phyloP scores from a whole-genome alignment of 2,888 invertebrate genomes.

The Eledona agricola region DNA sequence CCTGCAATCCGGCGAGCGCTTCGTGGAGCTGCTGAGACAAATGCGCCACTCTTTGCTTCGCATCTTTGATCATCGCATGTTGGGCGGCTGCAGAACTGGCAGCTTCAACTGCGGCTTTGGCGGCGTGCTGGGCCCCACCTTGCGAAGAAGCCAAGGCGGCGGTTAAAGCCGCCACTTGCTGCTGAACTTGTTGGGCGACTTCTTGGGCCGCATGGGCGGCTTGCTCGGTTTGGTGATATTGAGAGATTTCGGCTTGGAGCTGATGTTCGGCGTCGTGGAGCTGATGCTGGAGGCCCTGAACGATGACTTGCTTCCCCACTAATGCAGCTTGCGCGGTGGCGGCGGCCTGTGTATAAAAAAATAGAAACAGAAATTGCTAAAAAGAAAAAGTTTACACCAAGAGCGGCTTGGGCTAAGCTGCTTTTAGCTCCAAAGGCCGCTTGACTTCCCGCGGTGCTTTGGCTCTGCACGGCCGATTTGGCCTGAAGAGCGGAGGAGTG shows the following conservation, averaged over 20 bases:
- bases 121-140: conserved; percentile 74
- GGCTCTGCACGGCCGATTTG: conserved; percentile 72
- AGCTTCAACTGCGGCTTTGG: conserved; percentile 73
- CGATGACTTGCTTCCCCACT: conserved; percentile 67
- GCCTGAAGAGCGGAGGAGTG: conserved; percentile 77
- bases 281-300: conserved; percentile 70
- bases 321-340: conserved; percentile 67
- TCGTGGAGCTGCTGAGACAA: conserved; percentile 71
- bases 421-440: conserved; percentile 79
- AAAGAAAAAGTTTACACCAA: conserved; percentile 51
- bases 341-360: conserved; percentile 26
- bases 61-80: conserved; percentile 76
- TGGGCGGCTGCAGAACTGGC: conserved; percentile 76
- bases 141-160: conserved; percentile 68
- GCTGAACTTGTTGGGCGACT: conserved; percentile 75
- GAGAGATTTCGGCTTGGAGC: conserved; percentile 72
- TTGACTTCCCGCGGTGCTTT: conserved; percentile 76
- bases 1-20: conserved; percentile 74
- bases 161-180: conserved; percentile 71
- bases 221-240: conserved; percentile 75
- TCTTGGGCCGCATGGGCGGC: conserved; percentile 73
- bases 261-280: conserved; percentile 72
- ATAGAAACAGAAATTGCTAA: too few species aligned
- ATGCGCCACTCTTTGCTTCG: conserved; percentile 71
- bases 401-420: conserved; percentile 75